Conservation (phyloP, 2,113 vertebrate genomes). For the Paracanthobrama guichenoti region DNA sequence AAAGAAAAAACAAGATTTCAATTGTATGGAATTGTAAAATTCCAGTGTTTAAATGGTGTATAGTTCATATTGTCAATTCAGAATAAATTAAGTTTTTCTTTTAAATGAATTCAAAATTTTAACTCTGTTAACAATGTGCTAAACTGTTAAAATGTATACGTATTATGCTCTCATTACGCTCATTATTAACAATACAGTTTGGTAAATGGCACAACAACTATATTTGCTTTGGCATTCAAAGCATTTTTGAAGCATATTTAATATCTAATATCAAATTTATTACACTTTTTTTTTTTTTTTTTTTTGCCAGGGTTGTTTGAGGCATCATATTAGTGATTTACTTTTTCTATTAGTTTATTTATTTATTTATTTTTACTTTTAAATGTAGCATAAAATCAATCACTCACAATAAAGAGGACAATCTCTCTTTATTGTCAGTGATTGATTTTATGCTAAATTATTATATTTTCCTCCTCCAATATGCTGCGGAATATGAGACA, state of each 20-base stretch:
- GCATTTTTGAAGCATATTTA: background rate
- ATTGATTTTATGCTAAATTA: too few relatives aligned
- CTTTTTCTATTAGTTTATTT: too few relatives aligned
- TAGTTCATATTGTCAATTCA: background rate
- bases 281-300: background rate
- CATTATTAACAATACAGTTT: too few relatives aligned
- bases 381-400: background rate
- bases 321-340: too few relatives aligned
- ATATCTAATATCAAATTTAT: background rate
- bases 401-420: background rate
- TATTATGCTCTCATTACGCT: too few relatives aligned
- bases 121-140: background rate
- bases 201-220: too few relatives aligned
- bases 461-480: background rate
- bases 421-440: too few relatives aligned
- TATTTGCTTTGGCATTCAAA: too few relatives aligned
- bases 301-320: too few relatives aligned
- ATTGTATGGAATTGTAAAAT: background rate
- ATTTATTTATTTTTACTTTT: background rate
- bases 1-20: background rate
- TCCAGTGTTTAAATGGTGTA: background rate
- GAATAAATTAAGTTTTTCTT: background rate
- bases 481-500: background rate
- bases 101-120: background rate
- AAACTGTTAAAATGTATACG: too few relatives aligned